Percentiles rank a stretch among this genome's conserved stretches.
phyloP scores from a whole-genome alignment of 2,888 invertebrate species.

The Aleiodes testaceus region DNA sequence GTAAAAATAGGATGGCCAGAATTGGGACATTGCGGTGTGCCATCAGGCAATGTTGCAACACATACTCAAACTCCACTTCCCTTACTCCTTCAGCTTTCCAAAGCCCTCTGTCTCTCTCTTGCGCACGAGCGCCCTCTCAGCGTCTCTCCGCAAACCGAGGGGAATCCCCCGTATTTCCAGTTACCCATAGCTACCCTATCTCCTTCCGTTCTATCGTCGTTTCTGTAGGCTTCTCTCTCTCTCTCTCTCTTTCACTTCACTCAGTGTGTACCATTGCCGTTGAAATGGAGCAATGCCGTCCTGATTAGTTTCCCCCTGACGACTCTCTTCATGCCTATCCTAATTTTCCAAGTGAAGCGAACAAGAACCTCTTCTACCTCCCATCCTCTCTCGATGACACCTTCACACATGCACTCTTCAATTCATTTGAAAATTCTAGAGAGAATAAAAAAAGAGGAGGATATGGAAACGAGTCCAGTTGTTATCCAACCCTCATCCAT shows the following conservation, averaged over 20 bases:
- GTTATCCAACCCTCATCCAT: too few relatives aligned
- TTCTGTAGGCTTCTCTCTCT: neutral
- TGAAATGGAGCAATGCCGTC: constrained; percentile 56
- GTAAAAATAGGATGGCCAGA: constrained; percentile 51
- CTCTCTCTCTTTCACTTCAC: neutral
- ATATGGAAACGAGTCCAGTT: too few relatives aligned
- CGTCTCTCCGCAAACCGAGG: constrained; percentile 10
- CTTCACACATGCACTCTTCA: too few relatives aligned
- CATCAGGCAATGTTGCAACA: constrained; percentile 24
- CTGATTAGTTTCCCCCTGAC: constrained; percentile 56
- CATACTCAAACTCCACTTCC: neutral
- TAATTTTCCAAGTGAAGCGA: constrained; percentile 48
- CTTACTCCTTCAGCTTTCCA: neutral
- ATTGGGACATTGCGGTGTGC: constrained; percentile 52
- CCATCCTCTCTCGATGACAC: too few relatives aligned
- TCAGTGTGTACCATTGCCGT: constrained; percentile 41
- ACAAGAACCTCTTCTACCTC: too few relatives aligned
- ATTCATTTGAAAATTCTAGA: too few relatives aligned
- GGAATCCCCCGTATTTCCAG: neutral
- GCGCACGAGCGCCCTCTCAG: constrained; percentile 1
- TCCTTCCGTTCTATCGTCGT: neutral
- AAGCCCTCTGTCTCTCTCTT: neutral
- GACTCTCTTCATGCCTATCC: constrained; percentile 47
- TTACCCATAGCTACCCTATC: constrained; percentile 11
- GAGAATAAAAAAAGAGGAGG: too few relatives aligned